Base-by-base conservation (phyloP, 2,888 invertebrate species). In the Neoitamus cyanurus region DNA sequence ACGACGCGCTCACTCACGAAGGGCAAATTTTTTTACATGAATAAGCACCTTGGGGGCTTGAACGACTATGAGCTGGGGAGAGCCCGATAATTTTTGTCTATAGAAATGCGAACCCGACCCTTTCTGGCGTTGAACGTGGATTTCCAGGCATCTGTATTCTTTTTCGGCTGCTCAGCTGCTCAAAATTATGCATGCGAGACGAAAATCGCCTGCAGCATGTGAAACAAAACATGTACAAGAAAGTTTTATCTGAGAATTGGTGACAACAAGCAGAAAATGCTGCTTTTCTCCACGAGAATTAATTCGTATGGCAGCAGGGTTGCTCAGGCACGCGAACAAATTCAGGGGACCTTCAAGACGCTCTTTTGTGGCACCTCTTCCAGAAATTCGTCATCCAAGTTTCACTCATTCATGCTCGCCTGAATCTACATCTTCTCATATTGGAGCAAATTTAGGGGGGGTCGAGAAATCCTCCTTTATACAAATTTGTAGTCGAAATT, bases 111-210 rank as follows among this genome's bases (percentile, higher is more conserved):
- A 77, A 30, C 58, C 58, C 20, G 58, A 58, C 25, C 58, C 58
- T 58, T 58, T 15, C 25, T 9, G 20, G 15, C 15, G 3, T 58
- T 2, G 58, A 25, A 25, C 58, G 58, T 58, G 25, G 15, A 58
- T 20, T 46, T 77, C 6, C 15, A 4, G 11, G n/a, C n/a, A 15
- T 77, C 25, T 46, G n/a, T 15, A 30, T 20, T 15, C 37, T 77
- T 46, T 77, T 77, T 77, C 30, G 42, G 46, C 5, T 31, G 25
- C 30, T 77, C 34, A 77, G 46, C 25, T 42, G 77, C n/a, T 28
- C 13, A 77, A 77, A 77, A 46, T 77, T 77, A 77, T 77, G 77
- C 77, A 77, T 77, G 77, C 77, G 77, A 77, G 20, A 77, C 28
- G 46, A 46, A 77, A 77, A 46, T 42, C 77, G 42, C 46, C 46